Conservation (phyloP, 2,797 vertebrate genomes). For the Paratrypauchen microcephalus region DNA sequence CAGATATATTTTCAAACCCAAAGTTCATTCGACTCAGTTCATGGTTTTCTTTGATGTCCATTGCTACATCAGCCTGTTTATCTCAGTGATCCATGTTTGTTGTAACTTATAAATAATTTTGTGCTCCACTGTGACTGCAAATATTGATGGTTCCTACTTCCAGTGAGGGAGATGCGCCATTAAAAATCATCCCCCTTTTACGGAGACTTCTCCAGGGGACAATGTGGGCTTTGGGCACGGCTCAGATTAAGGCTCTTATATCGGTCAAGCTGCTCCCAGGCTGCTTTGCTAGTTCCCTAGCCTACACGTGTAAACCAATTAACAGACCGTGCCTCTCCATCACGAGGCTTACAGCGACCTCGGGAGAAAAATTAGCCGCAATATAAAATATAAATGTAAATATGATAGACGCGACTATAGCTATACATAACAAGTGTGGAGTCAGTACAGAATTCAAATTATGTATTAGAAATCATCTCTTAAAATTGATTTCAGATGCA, state of each 20-base stretch:
- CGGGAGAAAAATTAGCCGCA: neutral
- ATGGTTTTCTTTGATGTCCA: neutral
- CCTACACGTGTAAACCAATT: slow-evolving; percentile 46
- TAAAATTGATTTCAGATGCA: neutral
- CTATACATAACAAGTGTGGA: neutral
- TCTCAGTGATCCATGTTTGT: slow-evolving; percentile 11
- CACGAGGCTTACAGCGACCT: slow-evolving; percentile 16
- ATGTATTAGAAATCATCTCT: neutral
- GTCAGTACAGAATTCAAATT: neutral
- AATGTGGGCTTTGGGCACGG: slow-evolving; percentile 12
- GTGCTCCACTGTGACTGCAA: slow-evolving; percentile 10
- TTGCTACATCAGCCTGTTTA: slow-evolving; percentile 5
- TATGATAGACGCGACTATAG: slow-evolving; percentile 9
- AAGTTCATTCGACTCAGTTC: neutral
- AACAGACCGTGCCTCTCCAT: slow-evolving; percentile 27
- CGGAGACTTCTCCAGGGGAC: slow-evolving; percentile 15
- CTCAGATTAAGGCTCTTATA: slow-evolving; percentile 22
- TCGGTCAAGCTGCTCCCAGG: slow-evolving; percentile 34
- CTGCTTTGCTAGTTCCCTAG: slow-evolving; percentile 30
- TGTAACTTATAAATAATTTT: slow-evolving; percentile 36
- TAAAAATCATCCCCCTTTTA: slow-evolving; percentile 25
- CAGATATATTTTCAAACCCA: neutral
- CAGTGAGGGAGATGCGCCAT: slow-evolving; percentile 16
- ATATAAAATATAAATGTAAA: slow-evolving; percentile 1
- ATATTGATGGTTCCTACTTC: slow-evolving; percentile 12